A percentile compares a stretch with the other conserved stretches of the same genome.
phyloP scores from a whole-genome alignment of 2,888 invertebrate species.

The Luperina nickerlii region DNA sequence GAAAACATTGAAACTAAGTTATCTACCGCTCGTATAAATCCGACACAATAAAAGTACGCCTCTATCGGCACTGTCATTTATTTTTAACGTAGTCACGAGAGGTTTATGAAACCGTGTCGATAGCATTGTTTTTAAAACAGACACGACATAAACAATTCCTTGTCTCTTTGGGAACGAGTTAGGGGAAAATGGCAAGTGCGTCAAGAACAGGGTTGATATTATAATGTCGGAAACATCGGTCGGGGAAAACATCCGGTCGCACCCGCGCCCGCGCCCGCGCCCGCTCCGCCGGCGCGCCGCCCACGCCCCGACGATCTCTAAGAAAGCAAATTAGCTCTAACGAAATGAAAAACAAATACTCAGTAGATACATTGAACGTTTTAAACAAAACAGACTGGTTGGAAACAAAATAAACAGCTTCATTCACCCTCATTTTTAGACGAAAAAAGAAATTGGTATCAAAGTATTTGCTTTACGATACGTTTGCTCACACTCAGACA shows the following conservation, averaged over 20 bases:
- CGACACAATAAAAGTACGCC: slow-evolving; percentile 68
- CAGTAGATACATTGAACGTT: slow-evolving; percentile 51
- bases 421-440: slow-evolving; percentile 38
- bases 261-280: slow-evolving; percentile 16
- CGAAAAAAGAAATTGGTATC: slow-evolving; percentile 11
- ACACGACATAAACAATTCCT: slow-evolving; percentile 75
- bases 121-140: slow-evolving; percentile 69
- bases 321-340: slow-evolving; percentile 72
- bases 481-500: not conserved
- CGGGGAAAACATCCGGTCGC: slow-evolving; percentile 75
- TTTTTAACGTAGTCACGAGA: slow-evolving; percentile 71
- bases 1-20: slow-evolving; percentile 75
- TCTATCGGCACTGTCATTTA: slow-evolving; percentile 72
- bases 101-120: slow-evolving; percentile 68
- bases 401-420: slow-evolving; percentile 50
- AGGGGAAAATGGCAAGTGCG: slow-evolving; percentile 72
- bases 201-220: slow-evolving; percentile 75
- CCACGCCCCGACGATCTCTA: slow-evolving; percentile 53
- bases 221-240: slow-evolving; percentile 73
- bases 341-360: slow-evolving; percentile 76
- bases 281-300: slow-evolving; percentile 7
- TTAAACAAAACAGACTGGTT: slow-evolving; percentile 58
- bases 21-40: slow-evolving; percentile 76
- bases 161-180: slow-evolving; percentile 73
- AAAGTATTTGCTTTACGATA: slow-evolving; percentile 25